These are phyloP conservation scores for Halyomorpha halys DNA, from an alignment of 1,140 invertebrate genomes.

Conservation along the genomic window DNA sequence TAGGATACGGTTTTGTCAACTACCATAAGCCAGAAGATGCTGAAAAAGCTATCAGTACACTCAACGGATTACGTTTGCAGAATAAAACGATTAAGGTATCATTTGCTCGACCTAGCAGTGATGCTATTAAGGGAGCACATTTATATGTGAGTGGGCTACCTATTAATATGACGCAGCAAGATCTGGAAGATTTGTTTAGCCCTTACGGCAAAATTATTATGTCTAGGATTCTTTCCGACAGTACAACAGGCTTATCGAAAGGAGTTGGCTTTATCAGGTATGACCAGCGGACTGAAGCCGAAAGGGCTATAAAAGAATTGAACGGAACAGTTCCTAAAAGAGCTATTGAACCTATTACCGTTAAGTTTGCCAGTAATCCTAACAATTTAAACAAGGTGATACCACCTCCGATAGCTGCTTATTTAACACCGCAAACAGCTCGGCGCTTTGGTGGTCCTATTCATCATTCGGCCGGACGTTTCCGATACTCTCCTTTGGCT, in stretches of 20 bases:
- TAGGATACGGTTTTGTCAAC: constrained; percentile 85
- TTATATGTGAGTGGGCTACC: constrained; percentile 79
- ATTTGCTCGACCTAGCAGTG: constrained; percentile 76
- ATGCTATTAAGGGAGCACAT: constrained; percentile 82
- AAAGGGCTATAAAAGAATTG: constrained; percentile 92
- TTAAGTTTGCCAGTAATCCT: constrained; percentile 99
- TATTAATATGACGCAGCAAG: constrained; percentile 73
- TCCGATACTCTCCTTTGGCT: constrained; percentile 80
- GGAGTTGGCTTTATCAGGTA: constrained; percentile 99
- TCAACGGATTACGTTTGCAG: constrained; percentile 74
- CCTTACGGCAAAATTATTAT: constrained; percentile 77
- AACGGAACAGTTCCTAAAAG: constrained; percentile 94
- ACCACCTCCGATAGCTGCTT: constrained; percentile 57
- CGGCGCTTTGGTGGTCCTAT: constrained; percentile 53
- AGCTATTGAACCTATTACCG: constrained; percentile 92
- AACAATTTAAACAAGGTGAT: constrained; percentile 76
- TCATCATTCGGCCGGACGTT: constrained; percentile 72
- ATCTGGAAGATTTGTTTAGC: constrained; percentile 71
- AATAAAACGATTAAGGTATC: constrained; percentile 90
- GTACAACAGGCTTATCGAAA: constrained; percentile 77
- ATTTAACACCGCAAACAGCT: constrained; percentile 60
- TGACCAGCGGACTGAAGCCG: constrained; percentile 94
- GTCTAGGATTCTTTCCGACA: constrained; percentile 37
- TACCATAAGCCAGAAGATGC: constrained; percentile 73
- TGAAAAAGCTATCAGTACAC: constrained; percentile 71